Conservation (phyloP, 2,797 vertebrate species). For the Hippoglossus hippoglossus region DNA sequence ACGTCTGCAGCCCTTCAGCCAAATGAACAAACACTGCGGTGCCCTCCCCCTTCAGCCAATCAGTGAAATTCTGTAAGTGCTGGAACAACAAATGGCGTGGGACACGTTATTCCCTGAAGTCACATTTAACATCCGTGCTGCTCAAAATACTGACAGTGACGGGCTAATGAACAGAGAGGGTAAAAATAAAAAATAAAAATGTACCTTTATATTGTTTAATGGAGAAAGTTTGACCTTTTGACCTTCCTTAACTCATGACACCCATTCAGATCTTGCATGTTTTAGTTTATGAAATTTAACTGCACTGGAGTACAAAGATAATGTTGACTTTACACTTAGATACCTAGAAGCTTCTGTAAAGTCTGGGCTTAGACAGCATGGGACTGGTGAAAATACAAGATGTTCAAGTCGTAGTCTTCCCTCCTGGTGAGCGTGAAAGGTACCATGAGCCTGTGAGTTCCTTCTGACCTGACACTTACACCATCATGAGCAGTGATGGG, state of each 20-base stretch:
- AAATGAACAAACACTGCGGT: conserved; percentile 28
- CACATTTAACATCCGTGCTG: conserved; percentile 24
- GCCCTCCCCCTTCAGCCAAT: conserved; percentile 5
- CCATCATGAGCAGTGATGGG: background rate
- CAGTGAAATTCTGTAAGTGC: conserved; percentile 2
- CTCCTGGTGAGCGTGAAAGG: background rate
- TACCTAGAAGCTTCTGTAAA: no score
- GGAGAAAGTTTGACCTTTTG: background rate
- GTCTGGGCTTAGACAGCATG: background rate
- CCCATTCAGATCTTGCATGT: background rate
- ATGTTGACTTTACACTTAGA: background rate
- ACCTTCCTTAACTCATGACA: no score
- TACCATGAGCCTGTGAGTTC: conserved; percentile 1
- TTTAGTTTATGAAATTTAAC: background rate
- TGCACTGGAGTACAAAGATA: background rate
- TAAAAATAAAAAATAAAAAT: background rate
- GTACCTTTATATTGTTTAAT: background rate
- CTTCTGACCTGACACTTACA: conserved; percentile 18
- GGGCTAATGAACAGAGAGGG: background rate
- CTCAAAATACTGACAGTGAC: background rate
- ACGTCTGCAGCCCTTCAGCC: conserved; percentile 15
- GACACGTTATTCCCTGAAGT: conserved; percentile 14
- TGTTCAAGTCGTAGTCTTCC: background rate
- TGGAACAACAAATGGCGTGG: conserved; percentile 19
- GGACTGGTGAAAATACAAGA: background rate